phyloP scores from a whole-genome alignment of 2,113 vertebrate species.

The Brachypodius melanocephalos region DNA sequence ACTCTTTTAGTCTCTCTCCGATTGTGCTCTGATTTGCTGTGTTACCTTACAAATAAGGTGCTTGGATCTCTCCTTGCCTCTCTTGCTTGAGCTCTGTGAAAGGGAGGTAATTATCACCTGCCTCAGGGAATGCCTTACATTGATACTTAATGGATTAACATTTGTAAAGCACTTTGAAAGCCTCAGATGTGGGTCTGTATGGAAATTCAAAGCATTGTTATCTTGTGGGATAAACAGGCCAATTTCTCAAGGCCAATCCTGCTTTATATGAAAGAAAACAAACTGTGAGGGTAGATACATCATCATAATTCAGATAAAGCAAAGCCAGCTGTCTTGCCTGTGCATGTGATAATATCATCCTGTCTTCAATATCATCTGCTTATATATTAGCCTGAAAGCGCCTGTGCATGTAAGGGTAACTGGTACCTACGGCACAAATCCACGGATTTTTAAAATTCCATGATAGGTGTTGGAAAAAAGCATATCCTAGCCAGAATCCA shows the following conservation, averaged over 20 bases:
- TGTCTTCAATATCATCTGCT: not conserved
- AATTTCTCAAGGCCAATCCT: not conserved
- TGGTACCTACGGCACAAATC: not conserved
- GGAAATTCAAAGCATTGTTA: not conserved
- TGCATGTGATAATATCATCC: not conserved
- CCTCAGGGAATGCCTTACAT: not conserved
- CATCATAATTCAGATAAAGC: not conserved
- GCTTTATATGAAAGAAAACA: not conserved
- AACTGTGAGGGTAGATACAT: not conserved
- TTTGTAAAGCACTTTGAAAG: constrained; percentile 29
- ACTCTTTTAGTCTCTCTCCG: not conserved
- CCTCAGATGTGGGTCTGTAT: not conserved
- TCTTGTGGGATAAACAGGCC: not conserved
- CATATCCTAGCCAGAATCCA: not conserved
- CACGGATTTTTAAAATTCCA: not conserved
- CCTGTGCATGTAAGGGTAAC: not conserved
- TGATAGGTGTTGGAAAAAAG: not conserved
- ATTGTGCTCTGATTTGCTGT: not conserved
- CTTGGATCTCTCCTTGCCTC: not conserved
- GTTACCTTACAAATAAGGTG: not conserved
- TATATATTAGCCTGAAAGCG: not conserved
- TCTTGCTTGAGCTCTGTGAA: not conserved
- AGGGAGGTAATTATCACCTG: constrained; percentile 3
- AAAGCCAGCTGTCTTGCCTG: not conserved
- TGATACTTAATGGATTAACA: constrained; percentile 25